These are phyloP conservation scores for Leptogaster cylindrica DNA, from an alignment of 2,888 invertebrate species.

Conservation along the genomic window DNA sequence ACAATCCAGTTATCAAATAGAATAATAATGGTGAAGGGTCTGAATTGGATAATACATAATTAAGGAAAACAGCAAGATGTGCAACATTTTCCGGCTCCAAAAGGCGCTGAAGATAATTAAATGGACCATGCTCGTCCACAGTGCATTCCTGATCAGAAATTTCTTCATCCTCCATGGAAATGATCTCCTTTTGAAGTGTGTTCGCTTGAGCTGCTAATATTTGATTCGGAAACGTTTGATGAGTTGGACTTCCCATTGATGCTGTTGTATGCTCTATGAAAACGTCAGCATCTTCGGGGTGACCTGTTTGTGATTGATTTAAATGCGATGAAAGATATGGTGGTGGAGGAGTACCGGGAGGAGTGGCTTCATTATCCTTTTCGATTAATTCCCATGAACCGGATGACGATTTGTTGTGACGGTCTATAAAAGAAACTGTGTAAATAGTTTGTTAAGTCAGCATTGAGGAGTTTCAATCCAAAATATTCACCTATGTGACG, in stretches of 20 bases:
- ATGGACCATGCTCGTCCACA: conserved; percentile 85
- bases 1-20: conserved; percentile 90
- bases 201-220: conserved; percentile 58
- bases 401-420: conserved; percentile 58
- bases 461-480: too few relatives aligned
- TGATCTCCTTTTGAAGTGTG: conserved; percentile 75
- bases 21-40: conserved; percentile 74
- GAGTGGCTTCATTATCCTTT: conserved; percentile 65
- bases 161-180: conserved; percentile 96
- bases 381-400: conserved; percentile 62
- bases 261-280: conserved; percentile 45
- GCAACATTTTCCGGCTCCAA: conserved; percentile 79
- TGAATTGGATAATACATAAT: conserved; percentile 84
- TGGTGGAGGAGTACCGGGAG: conserved; percentile 66
- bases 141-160: conserved; percentile 84
- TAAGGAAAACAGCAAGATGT: conserved; percentile 92
- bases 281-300: conserved; percentile 27
- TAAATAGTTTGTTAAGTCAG: background rate
- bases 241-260: conserved; percentile 45
- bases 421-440: conserved; percentile 51
- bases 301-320: conserved; percentile 38
- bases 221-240: conserved; percentile 53
- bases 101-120: conserved; percentile 81
- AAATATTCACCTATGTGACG: conserved; percentile 53
- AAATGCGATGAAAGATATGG: conserved; percentile 54